phyloP scores from a whole-genome alignment of 2,797 vertebrate species.

The Peromyscus aztecus region DNA sequence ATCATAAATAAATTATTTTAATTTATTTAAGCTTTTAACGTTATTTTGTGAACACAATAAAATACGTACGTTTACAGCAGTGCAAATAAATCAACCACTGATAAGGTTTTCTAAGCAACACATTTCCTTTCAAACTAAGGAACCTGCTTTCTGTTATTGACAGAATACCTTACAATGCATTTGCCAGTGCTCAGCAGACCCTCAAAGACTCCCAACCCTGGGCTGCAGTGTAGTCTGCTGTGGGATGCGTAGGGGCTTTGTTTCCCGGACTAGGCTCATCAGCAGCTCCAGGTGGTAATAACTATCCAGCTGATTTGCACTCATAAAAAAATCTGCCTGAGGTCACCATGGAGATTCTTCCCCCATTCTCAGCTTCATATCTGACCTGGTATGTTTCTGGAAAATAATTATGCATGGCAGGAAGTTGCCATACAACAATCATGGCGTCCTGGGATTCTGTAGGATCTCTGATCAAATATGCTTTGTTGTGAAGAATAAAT shows the following conservation, averaged over 20 bases:
- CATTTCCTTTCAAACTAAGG: constrained; percentile 49
- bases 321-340: constrained; percentile 70
- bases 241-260: constrained; percentile 71
- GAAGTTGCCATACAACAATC: constrained; percentile 70
- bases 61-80: constrained; percentile 30
- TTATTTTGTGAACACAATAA: constrained; percentile 49
- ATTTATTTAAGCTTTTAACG: constrained; percentile 41
- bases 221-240: constrained; percentile 46
- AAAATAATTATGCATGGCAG: constrained; percentile 81
- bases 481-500: constrained; percentile 72
- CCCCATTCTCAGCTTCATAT: constrained; percentile 59
- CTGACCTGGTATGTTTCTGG: constrained; percentile 66
- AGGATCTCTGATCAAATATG: constrained; percentile 67
- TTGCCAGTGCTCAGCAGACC: constrained; percentile 70
- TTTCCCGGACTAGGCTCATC: constrained; percentile 79
- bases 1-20: constrained; percentile 49
- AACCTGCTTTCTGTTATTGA: constrained; percentile 43
- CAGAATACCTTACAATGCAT: constrained; percentile 62
- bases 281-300: constrained; percentile 82
- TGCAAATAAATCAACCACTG: constrained; percentile 28
- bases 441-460: constrained; percentile 65
- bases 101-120: constrained; percentile 23
- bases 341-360: constrained; percentile 76
- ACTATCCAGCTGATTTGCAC: constrained; percentile 80
- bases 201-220: constrained; percentile 9